Conservation (phyloP, 2,113 vertebrate species). For the Tetrax tetrax region DNA sequence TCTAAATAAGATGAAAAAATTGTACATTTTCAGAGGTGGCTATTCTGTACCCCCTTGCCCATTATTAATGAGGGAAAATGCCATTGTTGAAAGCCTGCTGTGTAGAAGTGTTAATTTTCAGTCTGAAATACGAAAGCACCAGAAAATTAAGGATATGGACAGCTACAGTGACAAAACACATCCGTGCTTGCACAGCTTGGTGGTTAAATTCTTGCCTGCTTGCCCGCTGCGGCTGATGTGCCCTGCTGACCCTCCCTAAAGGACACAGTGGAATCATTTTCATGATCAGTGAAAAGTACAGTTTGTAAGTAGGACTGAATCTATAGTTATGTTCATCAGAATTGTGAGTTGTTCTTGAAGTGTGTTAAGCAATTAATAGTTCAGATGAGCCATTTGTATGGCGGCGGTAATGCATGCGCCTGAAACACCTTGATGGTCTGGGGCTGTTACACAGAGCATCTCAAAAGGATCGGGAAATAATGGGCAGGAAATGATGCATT, state of each 20-base stretch:
- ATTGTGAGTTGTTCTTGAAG: background rate
- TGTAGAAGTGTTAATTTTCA: background rate
- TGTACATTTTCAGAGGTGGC: background rate
- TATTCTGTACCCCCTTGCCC: background rate
- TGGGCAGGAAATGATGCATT: constrained; percentile 49
- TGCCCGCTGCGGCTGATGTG: background rate
- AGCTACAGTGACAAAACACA: background rate
- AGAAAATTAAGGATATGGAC: background rate
- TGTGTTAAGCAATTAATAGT: background rate
- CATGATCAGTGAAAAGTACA: background rate
- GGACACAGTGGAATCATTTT: background rate
- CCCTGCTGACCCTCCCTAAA: background rate
- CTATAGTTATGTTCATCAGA: background rate
- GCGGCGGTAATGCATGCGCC: background rate
- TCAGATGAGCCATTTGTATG: background rate
- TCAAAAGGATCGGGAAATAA: background rate
- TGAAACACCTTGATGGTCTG: background rate
- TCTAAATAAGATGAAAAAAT: background rate
- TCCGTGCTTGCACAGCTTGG: background rate
- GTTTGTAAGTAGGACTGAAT: background rate
- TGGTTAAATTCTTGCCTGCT: background rate
- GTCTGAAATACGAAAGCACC: background rate
- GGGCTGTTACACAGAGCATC: background rate
- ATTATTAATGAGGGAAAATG: background rate
- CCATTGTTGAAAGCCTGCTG: background rate